phyloP scores from a whole-genome alignment of 2,797 vertebrate genomes.

The Chromis chromis region DNA sequence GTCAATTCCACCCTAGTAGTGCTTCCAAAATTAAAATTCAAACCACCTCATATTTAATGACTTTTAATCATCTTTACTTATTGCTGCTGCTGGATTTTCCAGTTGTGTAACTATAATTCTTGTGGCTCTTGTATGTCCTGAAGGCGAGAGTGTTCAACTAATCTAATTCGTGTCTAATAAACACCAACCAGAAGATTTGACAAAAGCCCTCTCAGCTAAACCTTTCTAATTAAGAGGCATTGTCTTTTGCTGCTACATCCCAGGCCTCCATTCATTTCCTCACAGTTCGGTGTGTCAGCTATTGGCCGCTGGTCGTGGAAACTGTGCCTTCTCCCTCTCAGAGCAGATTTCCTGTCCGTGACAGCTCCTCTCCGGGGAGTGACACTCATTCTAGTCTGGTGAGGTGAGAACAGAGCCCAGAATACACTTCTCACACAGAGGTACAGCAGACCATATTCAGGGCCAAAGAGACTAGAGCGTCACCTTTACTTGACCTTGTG shows the following conservation, averaged over 20 bases:
- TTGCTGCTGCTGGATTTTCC: slow-evolving; percentile 71
- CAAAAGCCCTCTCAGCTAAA: slow-evolving; percentile 47
- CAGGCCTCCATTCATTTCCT: slow-evolving; percentile 29
- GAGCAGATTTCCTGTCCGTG: slow-evolving; percentile 75
- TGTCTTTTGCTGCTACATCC: slow-evolving; percentile 18
- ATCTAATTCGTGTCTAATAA: slow-evolving; percentile 74
- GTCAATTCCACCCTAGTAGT: neutral
- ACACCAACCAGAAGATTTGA: slow-evolving; percentile 60
- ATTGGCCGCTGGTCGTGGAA: slow-evolving; percentile 44
- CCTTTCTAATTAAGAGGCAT: slow-evolving; percentile 60
- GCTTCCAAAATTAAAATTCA: neutral
- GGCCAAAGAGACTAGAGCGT: slow-evolving; percentile 74
- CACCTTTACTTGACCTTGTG: slow-evolving; percentile 87
- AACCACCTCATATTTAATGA: neutral
- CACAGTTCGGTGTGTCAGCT: slow-evolving; percentile 24
- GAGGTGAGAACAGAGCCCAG: slow-evolving; percentile 81
- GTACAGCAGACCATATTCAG: slow-evolving; percentile 58
- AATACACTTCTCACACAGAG: slow-evolving; percentile 76
- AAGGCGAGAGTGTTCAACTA: slow-evolving; percentile 63
- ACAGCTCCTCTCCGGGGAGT: slow-evolving; percentile 86
- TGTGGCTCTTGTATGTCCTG: slow-evolving; percentile 63
- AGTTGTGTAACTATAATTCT: slow-evolving; percentile 81
- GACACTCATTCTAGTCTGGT: slow-evolving; percentile 86
- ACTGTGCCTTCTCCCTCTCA: slow-evolving; percentile 49
- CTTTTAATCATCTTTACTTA: slow-evolving; percentile 73